Evolutionary conservation across 2,797 vertebrate genomes (phyloP).

Genomic region (Chelon auratus): DNA sequence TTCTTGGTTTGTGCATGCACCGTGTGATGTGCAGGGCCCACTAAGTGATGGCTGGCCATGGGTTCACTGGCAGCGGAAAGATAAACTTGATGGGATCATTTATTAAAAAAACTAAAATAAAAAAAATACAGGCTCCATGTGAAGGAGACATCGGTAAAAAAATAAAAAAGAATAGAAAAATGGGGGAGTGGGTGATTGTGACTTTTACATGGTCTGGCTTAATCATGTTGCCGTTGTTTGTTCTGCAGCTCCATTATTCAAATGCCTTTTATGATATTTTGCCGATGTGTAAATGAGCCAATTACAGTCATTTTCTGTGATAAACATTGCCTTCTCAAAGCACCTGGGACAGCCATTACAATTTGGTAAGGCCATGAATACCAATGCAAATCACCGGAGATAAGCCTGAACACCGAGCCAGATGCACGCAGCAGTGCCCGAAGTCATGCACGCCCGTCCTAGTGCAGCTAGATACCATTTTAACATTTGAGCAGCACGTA

Average conservation of each 20-base stretch:
- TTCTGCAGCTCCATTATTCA: slow-evolving; percentile 69
- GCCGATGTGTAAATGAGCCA: slow-evolving; percentile 80
- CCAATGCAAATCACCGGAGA: slow-evolving; percentile 70
- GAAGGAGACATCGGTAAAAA: slow-evolving; percentile 5
- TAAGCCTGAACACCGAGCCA: slow-evolving; percentile 32
- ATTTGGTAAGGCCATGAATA: slow-evolving; percentile 73
- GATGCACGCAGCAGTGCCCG: slow-evolving; percentile 26
- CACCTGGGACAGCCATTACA: slow-evolving; percentile 74
- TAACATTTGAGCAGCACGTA: slow-evolving; percentile 21
- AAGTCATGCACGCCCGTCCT: slow-evolving; percentile 12
- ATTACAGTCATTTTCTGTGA: slow-evolving; percentile 80
- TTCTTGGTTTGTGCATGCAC: slow-evolving; percentile 37
- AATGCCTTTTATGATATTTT: slow-evolving; percentile 68
- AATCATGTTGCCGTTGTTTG: slow-evolving; percentile 55
- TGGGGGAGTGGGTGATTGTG: slow-evolving; percentile 7
- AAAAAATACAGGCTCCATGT: background rate
- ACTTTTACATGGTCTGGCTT: slow-evolving; percentile 35
- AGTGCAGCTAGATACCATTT: background rate
- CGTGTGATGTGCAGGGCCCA: slow-evolving; percentile 19
- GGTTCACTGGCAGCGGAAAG: slow-evolving; percentile 9
- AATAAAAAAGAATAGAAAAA: slow-evolving; percentile 21
- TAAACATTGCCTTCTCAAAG: slow-evolving; percentile 76
- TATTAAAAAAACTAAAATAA: slow-evolving; percentile 18
- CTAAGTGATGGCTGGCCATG: slow-evolving; percentile 30
- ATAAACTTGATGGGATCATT: slow-evolving; percentile 36